Evolutionary conservation across 2,888 invertebrate genomes (phyloP).

Genomic region (Drosophila gaucha): DNA sequence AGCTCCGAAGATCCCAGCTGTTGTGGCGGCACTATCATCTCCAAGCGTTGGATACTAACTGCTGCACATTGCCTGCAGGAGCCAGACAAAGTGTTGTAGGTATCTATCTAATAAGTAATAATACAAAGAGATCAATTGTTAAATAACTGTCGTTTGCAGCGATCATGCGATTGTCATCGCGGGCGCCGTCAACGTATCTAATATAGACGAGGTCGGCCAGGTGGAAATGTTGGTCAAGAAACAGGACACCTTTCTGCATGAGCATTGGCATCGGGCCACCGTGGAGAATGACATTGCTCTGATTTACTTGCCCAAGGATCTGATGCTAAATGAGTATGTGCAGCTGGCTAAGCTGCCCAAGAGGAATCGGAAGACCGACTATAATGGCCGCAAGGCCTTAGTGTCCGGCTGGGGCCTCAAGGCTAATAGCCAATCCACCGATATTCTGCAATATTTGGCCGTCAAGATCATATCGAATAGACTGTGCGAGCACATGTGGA

Average conservation of each 20-base stretch:
- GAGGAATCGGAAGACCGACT: neutral
- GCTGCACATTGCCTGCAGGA: slow-evolving; percentile 61
- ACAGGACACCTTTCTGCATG: slow-evolving; percentile 35
- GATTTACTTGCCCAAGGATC: slow-evolving; percentile 29
- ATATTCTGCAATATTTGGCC: slow-evolving; percentile 37
- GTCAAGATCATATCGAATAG: slow-evolving; percentile 46
- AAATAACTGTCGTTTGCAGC: slow-evolving; percentile 14
- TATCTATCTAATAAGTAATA: too few species aligned
- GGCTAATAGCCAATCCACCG: slow-evolving; percentile 5
- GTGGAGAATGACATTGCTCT: slow-evolving; percentile 53
- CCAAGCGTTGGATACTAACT: slow-evolving; percentile 54
- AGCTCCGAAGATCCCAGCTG: neutral
- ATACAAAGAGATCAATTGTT: neutral
- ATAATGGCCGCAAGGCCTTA: slow-evolving; percentile 20
- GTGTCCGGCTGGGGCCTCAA: slow-evolving; percentile 62
- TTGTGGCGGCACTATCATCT: slow-evolving; percentile 60
- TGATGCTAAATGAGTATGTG: slow-evolving; percentile 16
- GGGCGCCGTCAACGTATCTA: slow-evolving; percentile 24
- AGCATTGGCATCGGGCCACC: slow-evolving; percentile 14
- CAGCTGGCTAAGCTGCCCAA: slow-evolving; percentile 43
- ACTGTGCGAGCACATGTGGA: slow-evolving; percentile 51
- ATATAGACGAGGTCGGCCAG: neutral
- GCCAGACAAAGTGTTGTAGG: slow-evolving; percentile 23
- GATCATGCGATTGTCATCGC: slow-evolving; percentile 24
- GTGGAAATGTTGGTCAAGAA: slow-evolving; percentile 11